phyloP scores from a whole-genome alignment of 2,888 invertebrate genomes.

The Petrophora chlorosata region DNA sequence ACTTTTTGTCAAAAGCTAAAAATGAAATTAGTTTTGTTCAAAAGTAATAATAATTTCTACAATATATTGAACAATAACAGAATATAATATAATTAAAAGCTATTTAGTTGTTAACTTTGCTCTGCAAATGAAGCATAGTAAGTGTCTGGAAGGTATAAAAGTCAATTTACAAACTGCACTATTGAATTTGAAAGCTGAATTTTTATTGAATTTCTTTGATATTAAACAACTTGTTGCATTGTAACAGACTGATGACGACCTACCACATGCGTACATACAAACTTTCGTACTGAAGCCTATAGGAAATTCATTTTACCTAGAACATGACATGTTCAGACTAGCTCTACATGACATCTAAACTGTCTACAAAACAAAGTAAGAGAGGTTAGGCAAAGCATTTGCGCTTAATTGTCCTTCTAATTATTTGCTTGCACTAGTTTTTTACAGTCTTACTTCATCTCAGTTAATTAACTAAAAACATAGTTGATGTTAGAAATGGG shows the following conservation, averaged over 20 bases:
- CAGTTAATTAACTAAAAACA: too few species aligned
- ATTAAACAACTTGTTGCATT: slow-evolving; percentile 52
- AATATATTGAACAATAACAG: too few species aligned
- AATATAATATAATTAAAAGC: too few species aligned
- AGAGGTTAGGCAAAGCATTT: slow-evolving; percentile 38
- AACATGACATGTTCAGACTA: slow-evolving; percentile 97
- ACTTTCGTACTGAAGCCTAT: slow-evolving; percentile 96
- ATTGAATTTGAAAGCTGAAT: too few species aligned
- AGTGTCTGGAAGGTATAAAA: too few species aligned
- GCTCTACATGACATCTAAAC: slow-evolving; percentile 90
- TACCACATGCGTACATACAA: slow-evolving; percentile 96
- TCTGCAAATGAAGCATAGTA: too few species aligned
- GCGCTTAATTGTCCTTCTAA: slow-evolving; percentile 38
- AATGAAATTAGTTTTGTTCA: not conserved
- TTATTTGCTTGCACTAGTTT: slow-evolving; percentile 26
- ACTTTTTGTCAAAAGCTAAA: not conserved
- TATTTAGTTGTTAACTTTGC: too few species aligned
- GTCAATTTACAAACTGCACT: too few species aligned
- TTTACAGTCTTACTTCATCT: not conserved
- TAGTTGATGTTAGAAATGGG: not conserved
- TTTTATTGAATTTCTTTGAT: slow-evolving; percentile 1
- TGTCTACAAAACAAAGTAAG: slow-evolving; percentile 55
- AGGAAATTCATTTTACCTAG: slow-evolving; percentile 94
- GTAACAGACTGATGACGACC: slow-evolving; percentile 96
- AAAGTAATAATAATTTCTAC: too few species aligned